These are phyloP conservation scores for Scalopus aquaticus DNA, from an alignment of 2,113 vertebrate species.

Conservation along the genomic window DNA sequence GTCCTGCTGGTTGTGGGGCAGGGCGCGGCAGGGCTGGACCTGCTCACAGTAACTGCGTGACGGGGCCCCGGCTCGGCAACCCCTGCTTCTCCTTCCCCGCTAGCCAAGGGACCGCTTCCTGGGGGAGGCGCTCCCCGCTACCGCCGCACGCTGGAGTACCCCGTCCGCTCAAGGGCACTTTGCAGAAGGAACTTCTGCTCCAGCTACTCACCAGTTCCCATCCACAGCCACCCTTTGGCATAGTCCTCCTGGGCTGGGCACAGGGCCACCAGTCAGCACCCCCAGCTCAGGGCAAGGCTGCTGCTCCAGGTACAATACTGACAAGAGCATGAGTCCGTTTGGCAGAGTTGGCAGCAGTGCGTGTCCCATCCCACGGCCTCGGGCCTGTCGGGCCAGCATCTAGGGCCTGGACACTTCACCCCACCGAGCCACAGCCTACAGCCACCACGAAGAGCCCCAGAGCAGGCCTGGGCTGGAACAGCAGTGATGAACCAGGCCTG, in stretches of 20 bases:
- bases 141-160: background rate
- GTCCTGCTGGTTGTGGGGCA: background rate
- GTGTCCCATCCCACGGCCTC: background rate
- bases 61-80: background rate
- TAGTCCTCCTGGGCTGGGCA: too few relatives aligned
- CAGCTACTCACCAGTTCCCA: background rate
- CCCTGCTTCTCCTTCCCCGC: background rate
- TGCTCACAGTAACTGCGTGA: background rate
- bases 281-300: background rate
- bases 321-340: background rate
- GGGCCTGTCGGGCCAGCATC: background rate
- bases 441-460: background rate
- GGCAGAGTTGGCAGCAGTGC: background rate
- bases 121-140: background rate
- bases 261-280: background rate
- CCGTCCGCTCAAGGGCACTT: background rate
- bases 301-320: rapidly evolving
- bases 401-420: background rate
- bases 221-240: background rate
- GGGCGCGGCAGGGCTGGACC: background rate
- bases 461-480: background rate
- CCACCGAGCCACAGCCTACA: background rate
- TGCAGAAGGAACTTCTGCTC: background rate
- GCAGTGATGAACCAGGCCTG: too few relatives aligned
- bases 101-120: background rate